These are phyloP conservation scores for Aleiodes testaceus DNA, from an alignment of 2,888 invertebrate genomes.

Conservation along the genomic window DNA sequence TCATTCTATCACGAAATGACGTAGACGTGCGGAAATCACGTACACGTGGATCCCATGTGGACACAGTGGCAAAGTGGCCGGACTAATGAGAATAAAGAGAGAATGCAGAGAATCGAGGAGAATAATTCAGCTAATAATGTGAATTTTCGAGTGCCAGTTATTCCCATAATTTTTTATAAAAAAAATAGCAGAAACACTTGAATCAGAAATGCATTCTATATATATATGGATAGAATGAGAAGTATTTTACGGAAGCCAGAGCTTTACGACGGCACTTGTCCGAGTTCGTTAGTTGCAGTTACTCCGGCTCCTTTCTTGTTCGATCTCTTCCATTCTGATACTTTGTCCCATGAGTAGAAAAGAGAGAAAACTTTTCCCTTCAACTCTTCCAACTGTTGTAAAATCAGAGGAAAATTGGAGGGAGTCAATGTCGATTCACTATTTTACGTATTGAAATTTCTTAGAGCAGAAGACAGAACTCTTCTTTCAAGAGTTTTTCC, in stretches of 20 bases:
- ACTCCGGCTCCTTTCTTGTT: constrained; percentile 1
- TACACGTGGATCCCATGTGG: too few species aligned
- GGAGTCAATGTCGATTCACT: not conserved
- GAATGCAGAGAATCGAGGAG: too few species aligned
- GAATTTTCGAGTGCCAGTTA: not conserved
- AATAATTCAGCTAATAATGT: too few species aligned
- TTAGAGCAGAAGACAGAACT: not conserved
- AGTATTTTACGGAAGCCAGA: not conserved
- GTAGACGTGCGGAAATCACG: too few species aligned
- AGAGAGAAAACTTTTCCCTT: not conserved
- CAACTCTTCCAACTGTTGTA: constrained; percentile 1
- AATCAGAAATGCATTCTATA: not conserved
- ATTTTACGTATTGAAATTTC: constrained; percentile 11
- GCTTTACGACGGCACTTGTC: constrained; percentile 30
- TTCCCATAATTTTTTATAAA: not conserved
- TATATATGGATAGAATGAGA: not conserved
- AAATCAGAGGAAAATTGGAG: constrained; percentile 3
- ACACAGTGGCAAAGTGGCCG: too few species aligned
- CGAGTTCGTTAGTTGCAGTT: constrained; percentile 27
- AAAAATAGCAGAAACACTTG: constrained; percentile 3
- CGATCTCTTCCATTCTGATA: not conserved
- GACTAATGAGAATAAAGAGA: too few species aligned
- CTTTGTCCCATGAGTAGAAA: constrained; percentile 9
- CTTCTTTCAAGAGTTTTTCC: too few species aligned
- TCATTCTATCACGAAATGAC: too few species aligned